A percentile compares a stretch with the other conserved stretches of the same genome.
Conservation (phyloP, 2,797 vertebrate genomes). For the Karalla daura region DNA sequence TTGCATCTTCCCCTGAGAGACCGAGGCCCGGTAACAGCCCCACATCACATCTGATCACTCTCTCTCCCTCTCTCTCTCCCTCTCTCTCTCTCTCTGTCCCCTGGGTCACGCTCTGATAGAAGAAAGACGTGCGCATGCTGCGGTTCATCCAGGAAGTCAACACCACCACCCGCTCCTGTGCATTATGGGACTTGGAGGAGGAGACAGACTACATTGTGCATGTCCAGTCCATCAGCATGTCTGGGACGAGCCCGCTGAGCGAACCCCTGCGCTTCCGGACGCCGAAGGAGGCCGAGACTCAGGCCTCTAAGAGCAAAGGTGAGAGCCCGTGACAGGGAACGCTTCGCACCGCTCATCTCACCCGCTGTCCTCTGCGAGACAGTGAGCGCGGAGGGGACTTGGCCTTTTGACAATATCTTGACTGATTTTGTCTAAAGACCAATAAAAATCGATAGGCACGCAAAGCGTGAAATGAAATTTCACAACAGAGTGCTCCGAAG, state of each 20-base stretch:
- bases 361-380: slow-evolving; percentile 27
- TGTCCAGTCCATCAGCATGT: slow-evolving; percentile 94
- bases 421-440: slow-evolving; percentile 68
- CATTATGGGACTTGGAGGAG: slow-evolving; percentile 96
- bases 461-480: slow-evolving; percentile 81
- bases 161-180: slow-evolving; percentile 95
- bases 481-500: slow-evolving; percentile 57
- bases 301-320: slow-evolving; percentile 94
- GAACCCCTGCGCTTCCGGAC: slow-evolving; percentile 94
- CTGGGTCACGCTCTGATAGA: slow-evolving; percentile 76
- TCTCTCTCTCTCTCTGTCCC: not conserved
- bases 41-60: no score
- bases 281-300: slow-evolving; percentile 91
- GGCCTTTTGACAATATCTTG: slow-evolving; percentile 62
- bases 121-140: slow-evolving; percentile 95
- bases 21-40: no score
- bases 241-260: slow-evolving; percentile 92
- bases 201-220: slow-evolving; percentile 98
- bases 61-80: no score
- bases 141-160: slow-evolving; percentile 99
- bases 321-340: slow-evolving; percentile 39
- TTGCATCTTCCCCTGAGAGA: no score
- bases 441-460: slow-evolving; percentile 73
- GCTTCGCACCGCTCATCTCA: no score
- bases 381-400: slow-evolving; percentile 25